Percentiles rank a stretch among this genome's conserved stretches.
Conservation (phyloP, 2,797 vertebrate genomes). For the Oreochromis mossambicus region DNA sequence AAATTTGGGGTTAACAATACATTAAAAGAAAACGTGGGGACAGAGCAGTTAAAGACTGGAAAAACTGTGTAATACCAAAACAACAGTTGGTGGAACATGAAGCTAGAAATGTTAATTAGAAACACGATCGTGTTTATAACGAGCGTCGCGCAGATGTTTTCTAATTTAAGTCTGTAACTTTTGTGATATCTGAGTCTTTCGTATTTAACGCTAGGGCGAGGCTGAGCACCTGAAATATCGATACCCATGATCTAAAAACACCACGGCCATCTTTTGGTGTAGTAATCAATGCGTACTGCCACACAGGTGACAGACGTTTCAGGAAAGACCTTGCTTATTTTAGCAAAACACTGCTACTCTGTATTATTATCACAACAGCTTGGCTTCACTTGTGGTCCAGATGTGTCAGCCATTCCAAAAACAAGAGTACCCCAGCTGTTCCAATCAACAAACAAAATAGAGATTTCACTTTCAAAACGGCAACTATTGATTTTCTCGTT, state of each 20-base stretch:
- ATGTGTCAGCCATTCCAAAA: not conserved
- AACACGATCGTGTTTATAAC: not conserved
- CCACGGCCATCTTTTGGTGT: not conserved
- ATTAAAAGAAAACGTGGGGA: not conserved
- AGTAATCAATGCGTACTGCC: not conserved
- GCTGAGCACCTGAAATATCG: not conserved
- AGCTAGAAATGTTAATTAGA: not conserved
- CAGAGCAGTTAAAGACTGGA: too few species aligned
- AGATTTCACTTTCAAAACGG: not conserved
- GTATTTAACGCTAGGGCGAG: not conserved
- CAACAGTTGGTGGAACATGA: not conserved
- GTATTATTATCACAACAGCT: not conserved
- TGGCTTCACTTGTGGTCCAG: not conserved
- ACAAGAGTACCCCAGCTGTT: not conserved
- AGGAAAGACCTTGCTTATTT: not conserved
- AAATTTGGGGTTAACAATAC: not conserved
- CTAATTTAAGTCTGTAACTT: not conserved
- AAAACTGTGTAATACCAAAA: not conserved
- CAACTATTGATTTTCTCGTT: not conserved
- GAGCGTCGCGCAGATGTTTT: accelerated
- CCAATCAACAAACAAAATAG: not conserved
- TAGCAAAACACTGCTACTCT: not conserved
- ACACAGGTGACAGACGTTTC: not conserved
- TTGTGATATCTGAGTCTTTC: not conserved
- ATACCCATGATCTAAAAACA: accelerated